A percentile compares a stretch with the other conserved stretches of the same genome.
Conservation (phyloP, 2,797 vertebrate species). For the Aphelocoma californica region DNA sequence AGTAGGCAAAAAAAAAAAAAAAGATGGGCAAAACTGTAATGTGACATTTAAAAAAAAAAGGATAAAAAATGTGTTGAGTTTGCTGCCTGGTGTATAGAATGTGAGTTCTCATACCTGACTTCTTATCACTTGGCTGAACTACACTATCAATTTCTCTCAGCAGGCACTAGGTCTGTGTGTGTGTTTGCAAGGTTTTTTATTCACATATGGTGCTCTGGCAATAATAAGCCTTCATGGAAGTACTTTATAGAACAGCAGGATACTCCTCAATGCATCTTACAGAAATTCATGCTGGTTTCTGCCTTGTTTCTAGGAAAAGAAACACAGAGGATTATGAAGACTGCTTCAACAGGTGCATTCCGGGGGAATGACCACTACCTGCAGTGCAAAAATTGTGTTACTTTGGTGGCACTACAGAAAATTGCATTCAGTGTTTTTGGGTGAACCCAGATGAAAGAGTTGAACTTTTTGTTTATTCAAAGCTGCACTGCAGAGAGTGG, state of each 20-base stretch:
- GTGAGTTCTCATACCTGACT: background rate
- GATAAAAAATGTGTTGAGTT: background rate
- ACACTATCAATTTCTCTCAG: background rate
- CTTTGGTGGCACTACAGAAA: background rate
- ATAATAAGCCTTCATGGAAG: background rate
- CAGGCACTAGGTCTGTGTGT: background rate
- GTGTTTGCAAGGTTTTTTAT: slow-evolving; percentile 12
- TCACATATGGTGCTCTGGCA: background rate
- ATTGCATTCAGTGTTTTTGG: background rate
- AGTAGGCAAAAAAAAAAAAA: background rate
- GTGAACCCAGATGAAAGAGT: background rate
- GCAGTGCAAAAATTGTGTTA: background rate
- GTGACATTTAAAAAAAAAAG: background rate
- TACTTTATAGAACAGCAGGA: slow-evolving; percentile 7
- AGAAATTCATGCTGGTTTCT: background rate
- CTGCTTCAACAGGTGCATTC: background rate
- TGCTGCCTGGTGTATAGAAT: background rate
- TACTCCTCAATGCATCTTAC: background rate
- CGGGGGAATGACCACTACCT: background rate
- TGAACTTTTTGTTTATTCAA: background rate
- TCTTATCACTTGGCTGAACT: background rate
- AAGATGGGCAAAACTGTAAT: background rate
- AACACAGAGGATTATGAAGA: background rate
- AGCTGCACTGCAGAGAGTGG: background rate
- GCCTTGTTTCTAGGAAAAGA: background rate